These are phyloP conservation scores for Sisyra nigra DNA, from an alignment of 2,888 invertebrate species.

Conservation along the genomic window DNA sequence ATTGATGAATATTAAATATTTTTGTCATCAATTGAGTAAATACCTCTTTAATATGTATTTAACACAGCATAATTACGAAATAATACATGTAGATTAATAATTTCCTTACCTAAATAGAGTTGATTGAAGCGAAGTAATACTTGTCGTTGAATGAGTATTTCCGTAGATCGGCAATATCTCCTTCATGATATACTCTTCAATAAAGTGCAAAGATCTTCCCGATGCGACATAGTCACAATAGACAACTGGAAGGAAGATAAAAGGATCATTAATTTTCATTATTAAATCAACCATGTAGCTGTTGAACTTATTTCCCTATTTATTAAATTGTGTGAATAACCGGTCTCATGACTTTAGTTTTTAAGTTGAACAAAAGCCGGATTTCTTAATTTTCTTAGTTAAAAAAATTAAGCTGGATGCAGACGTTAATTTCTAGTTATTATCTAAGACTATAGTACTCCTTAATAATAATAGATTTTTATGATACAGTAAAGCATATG, in stretches of 20 bases:
- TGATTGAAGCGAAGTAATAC: constrained; percentile 74
- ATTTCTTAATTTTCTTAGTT: too few species aligned
- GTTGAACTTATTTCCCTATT: not conserved
- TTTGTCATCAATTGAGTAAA: too few species aligned
- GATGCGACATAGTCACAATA: constrained; percentile 83
- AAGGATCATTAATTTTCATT: constrained; percentile 9
- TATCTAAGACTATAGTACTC: too few species aligned
- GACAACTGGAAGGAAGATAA: constrained; percentile 39
- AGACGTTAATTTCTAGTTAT: too few species aligned
- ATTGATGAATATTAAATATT: too few species aligned
- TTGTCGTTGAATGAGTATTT: constrained; percentile 63
- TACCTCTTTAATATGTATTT: not conserved
- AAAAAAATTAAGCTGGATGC: too few species aligned
- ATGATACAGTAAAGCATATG: too few species aligned
- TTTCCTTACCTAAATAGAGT: constrained; percentile 59
- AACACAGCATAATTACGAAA: not conserved
- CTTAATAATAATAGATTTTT: too few species aligned
- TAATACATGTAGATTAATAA: not conserved
- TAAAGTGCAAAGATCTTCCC: constrained; percentile 64
- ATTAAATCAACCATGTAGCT: constrained; percentile 8
- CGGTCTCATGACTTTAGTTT: too few species aligned
- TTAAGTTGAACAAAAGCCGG: too few species aligned
- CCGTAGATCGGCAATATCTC: constrained; percentile 74
- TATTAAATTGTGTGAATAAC: too few species aligned
- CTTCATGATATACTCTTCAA: constrained; percentile 66